These are phyloP conservation scores for Acanthosepion lycidas DNA, from an alignment of 2,888 invertebrate species.

Conservation along the genomic window DNA sequence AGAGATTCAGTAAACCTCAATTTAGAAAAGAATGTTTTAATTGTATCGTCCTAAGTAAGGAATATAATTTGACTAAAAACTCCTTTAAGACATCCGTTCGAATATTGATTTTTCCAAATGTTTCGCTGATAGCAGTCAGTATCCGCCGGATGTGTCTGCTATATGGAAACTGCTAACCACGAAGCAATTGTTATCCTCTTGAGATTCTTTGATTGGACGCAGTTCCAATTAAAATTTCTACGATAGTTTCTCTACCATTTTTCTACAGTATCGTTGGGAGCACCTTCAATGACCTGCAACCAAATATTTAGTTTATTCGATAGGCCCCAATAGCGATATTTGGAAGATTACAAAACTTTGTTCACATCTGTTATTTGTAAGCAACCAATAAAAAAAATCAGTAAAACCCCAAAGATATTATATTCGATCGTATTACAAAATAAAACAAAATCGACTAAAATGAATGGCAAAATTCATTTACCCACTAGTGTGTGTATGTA, in stretches of 20 bases:
- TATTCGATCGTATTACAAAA: too few relatives aligned
- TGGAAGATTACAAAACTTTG: too few relatives aligned
- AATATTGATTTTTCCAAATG: neutral
- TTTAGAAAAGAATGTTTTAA: neutral
- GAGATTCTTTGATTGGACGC: neutral
- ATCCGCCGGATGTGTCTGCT: neutral
- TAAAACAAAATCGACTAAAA: too few relatives aligned
- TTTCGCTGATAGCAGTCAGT: neutral
- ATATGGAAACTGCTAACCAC: neutral
- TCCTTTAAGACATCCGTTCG: neutral
- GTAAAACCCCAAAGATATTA: too few relatives aligned
- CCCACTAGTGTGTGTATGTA: too few relatives aligned
- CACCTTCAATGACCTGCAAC: too few relatives aligned
- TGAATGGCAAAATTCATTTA: too few relatives aligned
- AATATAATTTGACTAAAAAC: neutral
- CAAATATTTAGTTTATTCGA: too few relatives aligned
- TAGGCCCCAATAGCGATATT: too few relatives aligned
- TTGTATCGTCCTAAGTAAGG: neutral
- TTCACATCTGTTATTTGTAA: too few relatives aligned
- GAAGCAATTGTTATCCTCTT: neutral
- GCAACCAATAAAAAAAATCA: too few relatives aligned
- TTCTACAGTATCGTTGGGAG: neutral
- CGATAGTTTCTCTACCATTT: neutral
- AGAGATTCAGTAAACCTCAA: neutral
- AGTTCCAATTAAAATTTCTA: constrained; percentile 1